phyloP scores from a whole-genome alignment of 2,797 vertebrate species.

The Acipenser transmontanus region DNA sequence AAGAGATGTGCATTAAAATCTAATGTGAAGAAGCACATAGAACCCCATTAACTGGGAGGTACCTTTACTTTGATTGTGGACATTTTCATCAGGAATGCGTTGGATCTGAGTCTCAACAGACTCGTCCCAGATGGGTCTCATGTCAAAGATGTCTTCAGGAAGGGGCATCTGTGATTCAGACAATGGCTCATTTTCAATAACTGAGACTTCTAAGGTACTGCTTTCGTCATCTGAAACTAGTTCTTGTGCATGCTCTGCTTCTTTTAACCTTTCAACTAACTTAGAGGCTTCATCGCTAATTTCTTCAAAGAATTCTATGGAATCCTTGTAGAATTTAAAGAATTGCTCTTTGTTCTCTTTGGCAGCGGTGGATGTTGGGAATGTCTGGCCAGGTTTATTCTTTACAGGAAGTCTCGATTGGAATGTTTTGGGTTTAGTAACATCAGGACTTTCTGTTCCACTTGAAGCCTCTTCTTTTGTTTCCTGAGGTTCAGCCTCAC shows the following conservation, averaged over 20 bases:
- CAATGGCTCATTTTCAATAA: constrained; percentile 85
- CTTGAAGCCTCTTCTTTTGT: constrained; percentile 54
- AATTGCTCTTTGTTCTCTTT: constrained; percentile 73
- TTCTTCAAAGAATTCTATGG: constrained; percentile 89
- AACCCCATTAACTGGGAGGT: constrained; percentile 83
- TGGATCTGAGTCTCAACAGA: constrained; percentile 99
- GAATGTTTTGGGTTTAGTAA: constrained; percentile 71
- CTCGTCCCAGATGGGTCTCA: constrained; percentile 94
- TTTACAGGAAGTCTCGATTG: constrained; percentile 83
- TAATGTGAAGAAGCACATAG: constrained; percentile 81
- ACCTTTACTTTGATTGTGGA: constrained; percentile 92
- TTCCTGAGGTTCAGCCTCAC: constrained; percentile 73
- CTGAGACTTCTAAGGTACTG: constrained; percentile 83
- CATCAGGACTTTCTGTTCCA: constrained; percentile 51
- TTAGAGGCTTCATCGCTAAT: constrained; percentile 95
- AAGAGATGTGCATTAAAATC: constrained; percentile 64
- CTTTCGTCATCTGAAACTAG: constrained; percentile 84
- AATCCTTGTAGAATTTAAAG: constrained; percentile 72
- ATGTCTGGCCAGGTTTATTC: constrained; percentile 60
- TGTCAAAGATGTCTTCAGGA: constrained; percentile 92
- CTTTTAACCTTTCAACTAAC: constrained; percentile 84
- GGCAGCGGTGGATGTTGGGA: constrained; percentile 54
- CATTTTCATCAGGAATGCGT: constrained; percentile 94
- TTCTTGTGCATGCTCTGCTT: constrained; percentile 83
- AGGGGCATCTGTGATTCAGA: constrained; percentile 80